A percentile compares a stretch with the other conserved stretches of the same genome.
Conservation (phyloP, 2,797 vertebrate species). For the Tangara arthus region DNA sequence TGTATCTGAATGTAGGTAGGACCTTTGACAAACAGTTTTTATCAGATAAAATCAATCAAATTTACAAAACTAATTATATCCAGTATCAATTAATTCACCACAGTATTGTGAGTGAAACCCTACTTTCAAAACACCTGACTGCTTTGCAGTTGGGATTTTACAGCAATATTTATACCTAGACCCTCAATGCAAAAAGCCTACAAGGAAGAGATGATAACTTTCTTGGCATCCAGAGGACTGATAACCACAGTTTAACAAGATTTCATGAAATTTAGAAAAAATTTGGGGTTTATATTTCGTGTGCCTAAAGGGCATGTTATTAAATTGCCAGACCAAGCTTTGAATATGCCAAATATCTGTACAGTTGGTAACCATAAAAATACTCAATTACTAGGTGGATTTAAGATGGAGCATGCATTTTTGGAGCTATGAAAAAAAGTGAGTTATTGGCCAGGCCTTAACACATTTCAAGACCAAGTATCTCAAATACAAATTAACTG, state of each 20-base stretch:
- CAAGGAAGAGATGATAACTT: background rate
- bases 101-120: background rate
- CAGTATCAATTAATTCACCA: background rate
- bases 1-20: background rate
- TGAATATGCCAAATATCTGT: background rate
- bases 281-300: background rate
- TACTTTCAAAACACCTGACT: background rate
- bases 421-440: background rate
- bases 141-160: background rate
- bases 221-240: background rate
- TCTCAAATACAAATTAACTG: slow-evolving; percentile 20
- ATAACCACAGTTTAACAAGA: background rate
- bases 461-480: background rate
- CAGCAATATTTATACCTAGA: background rate
- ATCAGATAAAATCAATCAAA: background rate
- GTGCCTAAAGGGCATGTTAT: background rate
- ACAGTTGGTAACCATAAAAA: background rate
- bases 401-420: background rate
- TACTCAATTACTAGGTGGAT: background rate
- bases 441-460: background rate
- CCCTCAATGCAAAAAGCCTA: background rate
- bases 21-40: background rate
- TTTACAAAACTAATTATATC: background rate
- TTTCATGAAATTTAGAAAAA: background rate
- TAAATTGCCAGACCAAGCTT: background rate